These are phyloP conservation scores for Trypoxylon attenuatum DNA, from an alignment of 2,888 invertebrate species.

Conservation along the genomic window DNA sequence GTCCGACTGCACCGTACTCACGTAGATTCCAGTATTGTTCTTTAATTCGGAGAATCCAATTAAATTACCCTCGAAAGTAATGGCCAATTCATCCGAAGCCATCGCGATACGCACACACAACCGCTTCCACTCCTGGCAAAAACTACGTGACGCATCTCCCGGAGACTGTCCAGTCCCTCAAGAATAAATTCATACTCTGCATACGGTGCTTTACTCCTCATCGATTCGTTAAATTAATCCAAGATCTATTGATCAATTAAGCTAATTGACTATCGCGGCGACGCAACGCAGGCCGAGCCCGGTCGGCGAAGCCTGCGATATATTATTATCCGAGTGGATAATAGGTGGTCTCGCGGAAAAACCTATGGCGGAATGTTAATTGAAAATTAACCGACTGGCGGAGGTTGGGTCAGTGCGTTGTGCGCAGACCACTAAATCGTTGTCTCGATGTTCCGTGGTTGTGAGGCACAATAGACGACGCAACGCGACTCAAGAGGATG, in stretches of 20 bases:
- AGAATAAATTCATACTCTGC: neutral
- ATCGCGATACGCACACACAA: conserved; percentile 4
- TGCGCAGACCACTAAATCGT: conserved; percentile 12
- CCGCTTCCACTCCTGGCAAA: neutral
- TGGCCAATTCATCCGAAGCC: too few species aligned
- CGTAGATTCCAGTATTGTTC: conserved; percentile 34
- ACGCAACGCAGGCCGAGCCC: too few species aligned
- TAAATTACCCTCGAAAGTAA: conserved; percentile 28
- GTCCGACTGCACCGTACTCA: conserved; percentile 39
- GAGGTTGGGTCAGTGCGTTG: conserved; percentile 9
- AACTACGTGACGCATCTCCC: neutral
- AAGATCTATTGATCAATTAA: neutral
- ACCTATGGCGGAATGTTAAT: conserved; percentile 40
- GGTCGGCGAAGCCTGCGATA: too few species aligned
- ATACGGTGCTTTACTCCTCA: neutral
- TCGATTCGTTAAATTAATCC: conserved; percentile 22
- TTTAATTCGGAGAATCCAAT: conserved; percentile 39
- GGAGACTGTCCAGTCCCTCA: neutral
- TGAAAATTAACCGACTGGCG: conserved; percentile 37
- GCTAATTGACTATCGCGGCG: conserved; percentile 8
- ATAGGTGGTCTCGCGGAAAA: neutral
- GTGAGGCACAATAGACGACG: conserved; percentile 44
- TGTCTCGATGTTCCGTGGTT: neutral
- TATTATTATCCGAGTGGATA: conserved; percentile 14
- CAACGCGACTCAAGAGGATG: neutral